Base-by-base conservation (phyloP, 1,140 invertebrate species). In the Rhagoletis zephyria region DNA sequence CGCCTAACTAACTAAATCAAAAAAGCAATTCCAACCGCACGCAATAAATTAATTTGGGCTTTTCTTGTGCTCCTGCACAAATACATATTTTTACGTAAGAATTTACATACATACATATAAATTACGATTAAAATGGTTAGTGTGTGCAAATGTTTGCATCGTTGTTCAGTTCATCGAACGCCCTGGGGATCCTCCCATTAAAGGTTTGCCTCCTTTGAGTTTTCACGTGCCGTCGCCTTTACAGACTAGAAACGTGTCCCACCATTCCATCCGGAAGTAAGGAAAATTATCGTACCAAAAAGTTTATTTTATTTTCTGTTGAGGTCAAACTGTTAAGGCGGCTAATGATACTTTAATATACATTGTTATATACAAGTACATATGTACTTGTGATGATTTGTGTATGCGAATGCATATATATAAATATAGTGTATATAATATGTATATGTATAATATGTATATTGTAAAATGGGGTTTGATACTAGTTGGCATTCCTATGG, bases 41-140 rank as follows among this genome's bases (percentile, higher is more conserved):
- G 85, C 85, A 86, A 86, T 86, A 86, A 86, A 86, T 86, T 86
- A 65, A 86, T 86, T 86, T 86, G 30, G 19, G 85, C 56, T 56
- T 85, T 51, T 45, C n/a, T 14, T 6, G n/a, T 77, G 2, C n/a
- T 51, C 70, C 1, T 30, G 3, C 42, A 77, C n/a, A 45, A 6
- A 48, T 2, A n/a, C n/a, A 45, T 30, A 30, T 30, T 30, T 30
- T n/a, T 60, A 64, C 16, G 16, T 64, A n/a, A 14, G 63, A 16
- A 64, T 10, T 12, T 64, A 16, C 16, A 16, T 16, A 60, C 12
- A 60, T 60, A 12, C 59, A 30, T 30, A 30, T 30, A 30, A 30
- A 30, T 30, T 30, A 30, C 30, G 30, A 30, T 30, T 30, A 30
- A 30, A 30, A 30, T 30, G 30, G 30, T 30, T 7, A 12, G 3